A percentile compares a stretch with the other conserved stretches of the same genome.
Conservation (phyloP, 2,797 vertebrate genomes). For the Sebastiscus tertius region DNA sequence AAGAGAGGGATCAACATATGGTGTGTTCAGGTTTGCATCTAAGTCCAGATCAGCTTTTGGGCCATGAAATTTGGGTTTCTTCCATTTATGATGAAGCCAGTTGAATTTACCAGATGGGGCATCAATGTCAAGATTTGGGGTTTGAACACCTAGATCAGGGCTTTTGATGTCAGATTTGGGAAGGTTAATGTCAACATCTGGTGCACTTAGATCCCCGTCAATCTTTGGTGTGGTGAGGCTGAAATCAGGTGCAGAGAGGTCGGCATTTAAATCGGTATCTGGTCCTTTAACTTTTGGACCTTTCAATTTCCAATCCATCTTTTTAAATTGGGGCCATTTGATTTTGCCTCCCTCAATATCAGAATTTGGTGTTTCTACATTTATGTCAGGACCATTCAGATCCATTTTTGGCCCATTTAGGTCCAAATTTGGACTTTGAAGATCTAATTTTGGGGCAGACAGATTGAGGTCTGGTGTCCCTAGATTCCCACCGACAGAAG, state of each 20-base stretch:
- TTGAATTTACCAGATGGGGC: constrained; percentile 63
- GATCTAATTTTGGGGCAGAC: constrained; percentile 47
- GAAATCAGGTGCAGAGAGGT: constrained; percentile 50
- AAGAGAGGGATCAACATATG: constrained; percentile 48
- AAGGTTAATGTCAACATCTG: constrained; percentile 57
- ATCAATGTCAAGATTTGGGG: constrained; percentile 62
- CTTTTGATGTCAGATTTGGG: constrained; percentile 49
- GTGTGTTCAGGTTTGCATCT: constrained; percentile 51
- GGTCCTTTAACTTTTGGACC: constrained; percentile 68
- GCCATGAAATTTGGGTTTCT: constrained; percentile 59
- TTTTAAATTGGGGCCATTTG: constrained; percentile 63
- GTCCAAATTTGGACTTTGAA: constrained; percentile 42
- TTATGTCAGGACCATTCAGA: constrained; percentile 61
- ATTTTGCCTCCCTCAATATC: constrained; percentile 56
- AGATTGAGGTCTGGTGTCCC: constrained; percentile 37
- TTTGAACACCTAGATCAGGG: constrained; percentile 48
- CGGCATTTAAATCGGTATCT: constrained; percentile 47
- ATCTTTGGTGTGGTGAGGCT: constrained; percentile 46
- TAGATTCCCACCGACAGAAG: constrained; percentile 46
- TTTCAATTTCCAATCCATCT: constrained; percentile 37
- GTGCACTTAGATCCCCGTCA: constrained; percentile 31
- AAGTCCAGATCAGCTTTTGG: constrained; percentile 54
- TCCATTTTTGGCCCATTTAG: constrained; percentile 53
- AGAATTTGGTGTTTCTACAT: constrained; percentile 46
- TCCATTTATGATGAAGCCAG: constrained; percentile 71